These are phyloP conservation scores for Cnemophilus loriae DNA, from an alignment of 2,113 vertebrate genomes.

Conservation along the genomic window DNA sequence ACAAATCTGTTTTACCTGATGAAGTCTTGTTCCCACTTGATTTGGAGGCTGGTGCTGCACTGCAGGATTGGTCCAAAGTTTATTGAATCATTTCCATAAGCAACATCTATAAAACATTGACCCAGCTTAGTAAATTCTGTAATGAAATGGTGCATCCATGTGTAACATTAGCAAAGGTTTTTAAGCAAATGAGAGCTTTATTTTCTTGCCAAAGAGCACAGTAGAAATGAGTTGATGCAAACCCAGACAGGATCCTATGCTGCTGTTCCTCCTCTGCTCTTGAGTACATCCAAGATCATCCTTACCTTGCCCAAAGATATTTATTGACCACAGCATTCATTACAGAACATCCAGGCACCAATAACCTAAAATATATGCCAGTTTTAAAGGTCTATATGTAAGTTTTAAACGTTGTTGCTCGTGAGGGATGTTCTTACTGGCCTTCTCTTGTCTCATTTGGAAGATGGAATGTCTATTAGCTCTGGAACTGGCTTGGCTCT, in stretches of 20 bases:
- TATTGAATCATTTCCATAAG: background rate
- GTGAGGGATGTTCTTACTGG: conserved; percentile 58
- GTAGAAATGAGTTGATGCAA: background rate
- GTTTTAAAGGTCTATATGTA: conserved; percentile 53
- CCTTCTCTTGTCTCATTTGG: conserved; percentile 63
- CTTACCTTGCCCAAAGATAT: background rate
- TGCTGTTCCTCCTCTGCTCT: background rate
- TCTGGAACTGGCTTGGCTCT: conserved; percentile 37
- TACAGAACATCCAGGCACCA: conserved; percentile 46
- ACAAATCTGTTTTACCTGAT: background rate
- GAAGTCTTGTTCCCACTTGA: background rate
- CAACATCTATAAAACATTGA: background rate
- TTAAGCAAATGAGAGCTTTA: background rate
- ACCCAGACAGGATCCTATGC: background rate
- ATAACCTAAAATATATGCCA: conserved; percentile 50
- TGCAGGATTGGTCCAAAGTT: background rate
- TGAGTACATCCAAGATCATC: background rate
- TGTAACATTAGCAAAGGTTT: background rate
- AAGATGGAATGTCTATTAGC: conserved; percentile 51
- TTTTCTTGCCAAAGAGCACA: background rate
- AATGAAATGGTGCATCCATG: background rate
- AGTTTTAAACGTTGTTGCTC: conserved; percentile 59
- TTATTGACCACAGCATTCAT: conserved; percentile 50
- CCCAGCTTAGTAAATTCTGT: background rate
- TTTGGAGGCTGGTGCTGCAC: background rate